Evolutionary conservation across 1,140 invertebrate species (phyloP).

Genomic region (Drosophila persimilis): DNA sequence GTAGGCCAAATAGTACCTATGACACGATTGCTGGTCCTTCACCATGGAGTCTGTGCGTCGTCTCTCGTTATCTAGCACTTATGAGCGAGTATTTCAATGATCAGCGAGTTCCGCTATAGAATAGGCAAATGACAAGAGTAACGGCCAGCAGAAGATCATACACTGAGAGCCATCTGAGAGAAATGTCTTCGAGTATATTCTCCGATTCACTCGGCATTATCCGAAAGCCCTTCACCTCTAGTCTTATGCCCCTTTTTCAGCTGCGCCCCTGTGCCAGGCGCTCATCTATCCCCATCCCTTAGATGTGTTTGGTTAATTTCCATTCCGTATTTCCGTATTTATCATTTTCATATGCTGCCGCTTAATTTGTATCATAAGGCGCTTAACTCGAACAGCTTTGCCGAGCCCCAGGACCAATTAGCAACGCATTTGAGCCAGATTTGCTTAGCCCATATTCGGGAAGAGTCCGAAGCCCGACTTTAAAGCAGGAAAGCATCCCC

Average conservation of each 20-base stretch:
- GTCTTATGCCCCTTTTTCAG: background rate
- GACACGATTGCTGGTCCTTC: too few species aligned
- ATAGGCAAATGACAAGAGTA: too few species aligned
- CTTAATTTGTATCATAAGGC: constrained; percentile 46
- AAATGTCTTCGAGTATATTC: too few species aligned
- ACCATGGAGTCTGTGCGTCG: too few species aligned
- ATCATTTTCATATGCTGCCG: constrained; percentile 72
- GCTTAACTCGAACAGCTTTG: constrained; percentile 52
- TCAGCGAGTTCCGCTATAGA: too few species aligned
- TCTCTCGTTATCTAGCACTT: too few species aligned
- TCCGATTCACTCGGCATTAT: too few species aligned
- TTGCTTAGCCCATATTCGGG: constrained; percentile 63
- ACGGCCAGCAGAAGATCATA: too few species aligned
- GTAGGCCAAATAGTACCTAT: too few species aligned
- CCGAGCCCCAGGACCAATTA: constrained; percentile 50
- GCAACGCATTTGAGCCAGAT: constrained; percentile 64
- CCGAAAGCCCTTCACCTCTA: background rate
- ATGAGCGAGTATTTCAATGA: too few species aligned
- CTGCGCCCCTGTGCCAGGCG: background rate
- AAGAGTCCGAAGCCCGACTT: constrained; percentile 14
- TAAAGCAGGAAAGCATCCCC: constrained; percentile 35
- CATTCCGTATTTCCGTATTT: constrained; percentile 71
- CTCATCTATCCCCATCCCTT: constrained; percentile 7
- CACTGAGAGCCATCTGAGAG: too few species aligned
- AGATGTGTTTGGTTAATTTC: constrained; percentile 25